Evolutionary conservation across 2,888 invertebrate genomes (phyloP), one percentile per base, ranked within the genome.

Genomic region (Odiellus spinosus): DNA sequence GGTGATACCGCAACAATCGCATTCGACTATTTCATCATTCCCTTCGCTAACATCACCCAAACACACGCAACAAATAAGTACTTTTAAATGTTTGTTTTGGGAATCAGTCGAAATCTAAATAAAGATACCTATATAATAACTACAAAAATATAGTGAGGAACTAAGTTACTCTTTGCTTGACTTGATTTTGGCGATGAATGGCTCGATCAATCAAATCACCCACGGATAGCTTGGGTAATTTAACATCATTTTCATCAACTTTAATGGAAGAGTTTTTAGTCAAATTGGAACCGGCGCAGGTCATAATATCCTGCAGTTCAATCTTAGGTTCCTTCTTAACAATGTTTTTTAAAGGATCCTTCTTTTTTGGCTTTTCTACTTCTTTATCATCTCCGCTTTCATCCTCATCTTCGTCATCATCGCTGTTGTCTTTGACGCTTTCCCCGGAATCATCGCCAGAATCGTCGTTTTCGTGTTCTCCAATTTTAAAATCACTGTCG

Each of bases 11-110:
- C 95, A 95, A 18, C 86, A 82, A 70, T 95, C 95, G 68, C 95
- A 95, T 67, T 93, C 93, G 1, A 95, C 86, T 57, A 95, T 90
- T 68, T 95, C 95, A 70, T 95, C 93, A 47, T 82, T 76, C 58
- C 85, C 42, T 43, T 41, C 49, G 46, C 50, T 49, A 18, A 53
- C 51, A 42, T 91, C 91, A 1, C 91, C 90, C 45, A 93, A 71
- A 63, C 95, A 95, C 1, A 88, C 88, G 59, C 85, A 83, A 63
- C 91, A 93, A 55, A 93, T 85, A 42, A 84, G 69, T 58, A 87
- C 75, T 63, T 64, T 62, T 46, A 63, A 51, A 19, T 58, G 50
- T 33, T 50, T 54, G 3, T 44, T 43, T 18, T 45, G 34, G 15
- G 33, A 40, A 14, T 53, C 51, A 12, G 12, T 14, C 10, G 38